Percentiles rank a stretch among this genome's conserved stretches.
Evolutionary conservation across 92 coral and sea anemone species (phyloP).

Genomic region (Palythoa heliodiscus): DNA sequence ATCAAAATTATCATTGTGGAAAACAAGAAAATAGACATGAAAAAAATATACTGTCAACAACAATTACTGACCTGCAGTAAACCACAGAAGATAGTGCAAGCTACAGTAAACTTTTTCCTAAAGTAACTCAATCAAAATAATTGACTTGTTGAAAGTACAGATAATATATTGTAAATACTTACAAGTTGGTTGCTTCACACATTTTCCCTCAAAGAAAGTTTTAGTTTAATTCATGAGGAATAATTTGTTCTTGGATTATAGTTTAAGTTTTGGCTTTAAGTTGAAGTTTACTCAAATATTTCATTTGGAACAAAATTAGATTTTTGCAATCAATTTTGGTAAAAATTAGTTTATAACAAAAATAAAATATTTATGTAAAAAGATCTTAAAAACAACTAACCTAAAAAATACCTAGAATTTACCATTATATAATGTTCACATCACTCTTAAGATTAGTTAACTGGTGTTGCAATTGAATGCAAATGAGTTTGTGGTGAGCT

Average conservation of each 20-base stretch:
- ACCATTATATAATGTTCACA: background rate
- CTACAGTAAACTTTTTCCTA: background rate
- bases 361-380: background rate
- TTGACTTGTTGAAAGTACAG: background rate
- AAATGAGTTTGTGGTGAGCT: slow-evolving; percentile 59
- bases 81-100: background rate
- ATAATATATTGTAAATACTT: background rate
- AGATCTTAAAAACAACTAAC: background rate
- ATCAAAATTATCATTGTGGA: background rate
- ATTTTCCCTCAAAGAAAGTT: too few relatives aligned
- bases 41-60: background rate
- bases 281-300: too few relatives aligned
- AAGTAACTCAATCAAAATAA: background rate
- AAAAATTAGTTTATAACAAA: too few relatives aligned
- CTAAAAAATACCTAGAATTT: background rate
- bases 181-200: background rate
- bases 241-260: too few relatives aligned
- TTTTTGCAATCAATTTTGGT: background rate
- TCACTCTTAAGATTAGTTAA: slow-evolving; percentile 46
- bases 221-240: background rate
- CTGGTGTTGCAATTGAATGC: slow-evolving; percentile 83
- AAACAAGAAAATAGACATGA: background rate
- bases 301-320: background rate
- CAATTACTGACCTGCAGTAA: slow-evolving; percentile 1
- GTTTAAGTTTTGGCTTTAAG: background rate